These are phyloP conservation scores for Ifrita kowaldi DNA, from an alignment of 2,113 vertebrate species.

Conservation along the genomic window DNA sequence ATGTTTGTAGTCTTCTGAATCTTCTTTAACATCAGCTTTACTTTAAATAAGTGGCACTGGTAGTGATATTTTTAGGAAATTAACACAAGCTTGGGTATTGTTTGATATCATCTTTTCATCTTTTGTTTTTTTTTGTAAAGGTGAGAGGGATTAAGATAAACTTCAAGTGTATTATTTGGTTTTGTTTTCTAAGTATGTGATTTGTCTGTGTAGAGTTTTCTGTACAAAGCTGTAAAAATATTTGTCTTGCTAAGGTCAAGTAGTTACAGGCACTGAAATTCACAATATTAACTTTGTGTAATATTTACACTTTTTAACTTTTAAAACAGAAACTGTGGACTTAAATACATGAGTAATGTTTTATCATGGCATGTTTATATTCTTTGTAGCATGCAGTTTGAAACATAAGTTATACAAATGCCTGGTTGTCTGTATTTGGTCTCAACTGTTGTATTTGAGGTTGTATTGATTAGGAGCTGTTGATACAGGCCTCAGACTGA, in stretches of 20 bases:
- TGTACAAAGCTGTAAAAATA: background rate
- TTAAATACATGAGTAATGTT: background rate
- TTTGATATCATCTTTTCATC: background rate
- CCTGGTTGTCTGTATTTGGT: background rate
- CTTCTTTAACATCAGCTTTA: background rate
- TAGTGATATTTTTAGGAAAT: background rate
- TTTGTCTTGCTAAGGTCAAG: background rate
- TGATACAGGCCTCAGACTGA: background rate
- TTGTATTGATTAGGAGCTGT: background rate
- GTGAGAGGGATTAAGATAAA: background rate
- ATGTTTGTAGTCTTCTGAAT: background rate
- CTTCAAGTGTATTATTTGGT: background rate
- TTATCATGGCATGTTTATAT: background rate
- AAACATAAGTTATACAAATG: background rate
- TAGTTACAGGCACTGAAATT: background rate
- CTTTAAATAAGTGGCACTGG: background rate
- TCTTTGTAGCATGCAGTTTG: background rate
- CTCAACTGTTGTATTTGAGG: background rate
- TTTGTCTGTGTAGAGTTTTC: background rate
- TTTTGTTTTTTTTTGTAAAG: background rate
- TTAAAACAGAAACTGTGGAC: background rate
- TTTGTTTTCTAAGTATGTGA: background rate
- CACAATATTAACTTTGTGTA: background rate
- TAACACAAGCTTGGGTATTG: background rate
- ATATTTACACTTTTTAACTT: background rate